Base-by-base conservation (phyloP, 2,888 invertebrate species). In the Trichogramma evanescens region DNA sequence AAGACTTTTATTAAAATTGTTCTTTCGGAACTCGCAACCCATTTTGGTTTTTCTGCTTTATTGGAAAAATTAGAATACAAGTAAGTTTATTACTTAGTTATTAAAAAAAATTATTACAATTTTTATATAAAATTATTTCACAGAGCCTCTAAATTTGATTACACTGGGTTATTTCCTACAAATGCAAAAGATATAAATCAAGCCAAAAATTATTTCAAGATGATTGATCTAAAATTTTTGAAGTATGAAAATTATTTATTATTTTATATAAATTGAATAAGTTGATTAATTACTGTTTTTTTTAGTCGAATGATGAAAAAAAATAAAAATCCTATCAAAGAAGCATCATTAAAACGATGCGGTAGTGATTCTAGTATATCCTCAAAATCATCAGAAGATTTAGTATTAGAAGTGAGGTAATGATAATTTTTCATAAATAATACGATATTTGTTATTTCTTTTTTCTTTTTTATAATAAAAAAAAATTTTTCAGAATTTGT, bases 401-500 rank as follows among this genome's bases (percentile, higher is more conserved):
- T 56, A 54, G 48, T 62, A 40, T 39, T 62, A 13, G 59, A 62
- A 56, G n/a, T 62, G 6, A 62, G 56, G 62, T 59, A 56, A 59
- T 48, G 2, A 26, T 26, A 26, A 26, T 26, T 26, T 26, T 26
- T 26, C 3, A 26, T 26, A 2, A 26, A 26, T 26, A 26, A 26
- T 26, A 26, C 26, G 26, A 26, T 26, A 26, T 26, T 26, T 26
- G 26, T 2, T 26, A 26, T 26, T 26, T 3, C 26, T 26, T 26
- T 26, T 26, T 26, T 26, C 2, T 26, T 1, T 26, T 26, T 26
- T 13, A 13, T 13, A 26, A 26, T 26, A 26, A 26, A 26, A 26
- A 26, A 26, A 26, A 26, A 26, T 26, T 26, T 26, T 26, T 2
- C 26, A 26, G 26, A 26, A 26, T 26, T 26, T 26, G 26, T 26